These are phyloP conservation scores for human DNA, from an alignment of 2,113 vertebrate genomes.

Conservation along the genomic window DNA sequence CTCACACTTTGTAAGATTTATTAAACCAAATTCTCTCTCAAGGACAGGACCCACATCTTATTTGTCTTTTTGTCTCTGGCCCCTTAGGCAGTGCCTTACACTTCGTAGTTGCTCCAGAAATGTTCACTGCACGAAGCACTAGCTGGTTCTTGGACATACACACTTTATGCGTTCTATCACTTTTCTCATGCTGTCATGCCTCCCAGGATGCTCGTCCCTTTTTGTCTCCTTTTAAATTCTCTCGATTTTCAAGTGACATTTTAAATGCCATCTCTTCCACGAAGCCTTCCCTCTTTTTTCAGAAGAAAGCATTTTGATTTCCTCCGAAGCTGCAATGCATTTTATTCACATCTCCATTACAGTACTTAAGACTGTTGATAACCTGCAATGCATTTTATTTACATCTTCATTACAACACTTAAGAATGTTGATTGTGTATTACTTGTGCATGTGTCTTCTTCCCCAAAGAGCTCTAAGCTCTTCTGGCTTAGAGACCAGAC, in stretches of 20 bases:
- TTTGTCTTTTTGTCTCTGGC: background rate
- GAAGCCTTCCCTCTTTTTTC: background rate
- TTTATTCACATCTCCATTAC: background rate
- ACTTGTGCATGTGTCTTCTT: background rate
- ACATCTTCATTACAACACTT: background rate
- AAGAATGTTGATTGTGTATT: background rate
- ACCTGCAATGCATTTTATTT: background rate
- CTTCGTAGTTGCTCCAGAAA: background rate
- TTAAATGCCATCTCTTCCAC: conserved; percentile 17
- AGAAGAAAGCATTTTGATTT: conserved; percentile 25
- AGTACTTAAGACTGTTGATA: background rate
- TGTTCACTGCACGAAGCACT: background rate
- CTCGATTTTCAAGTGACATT: conserved; percentile 30
- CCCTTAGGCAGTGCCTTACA: background rate
- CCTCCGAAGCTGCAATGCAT: background rate
- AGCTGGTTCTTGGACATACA: background rate
- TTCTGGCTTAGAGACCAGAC: background rate
- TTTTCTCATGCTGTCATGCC: background rate
- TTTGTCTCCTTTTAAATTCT: conserved; percentile 1
- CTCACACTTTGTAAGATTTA: background rate
- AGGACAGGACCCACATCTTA: background rate
- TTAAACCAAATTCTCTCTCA: conserved; percentile 5
- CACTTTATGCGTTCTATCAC: background rate
- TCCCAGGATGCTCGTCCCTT: background rate
- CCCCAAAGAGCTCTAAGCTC: background rate